These are phyloP conservation scores for Lordiphosa mommai DNA, from an alignment of 1,140 invertebrate genomes.

Conservation along the genomic window DNA sequence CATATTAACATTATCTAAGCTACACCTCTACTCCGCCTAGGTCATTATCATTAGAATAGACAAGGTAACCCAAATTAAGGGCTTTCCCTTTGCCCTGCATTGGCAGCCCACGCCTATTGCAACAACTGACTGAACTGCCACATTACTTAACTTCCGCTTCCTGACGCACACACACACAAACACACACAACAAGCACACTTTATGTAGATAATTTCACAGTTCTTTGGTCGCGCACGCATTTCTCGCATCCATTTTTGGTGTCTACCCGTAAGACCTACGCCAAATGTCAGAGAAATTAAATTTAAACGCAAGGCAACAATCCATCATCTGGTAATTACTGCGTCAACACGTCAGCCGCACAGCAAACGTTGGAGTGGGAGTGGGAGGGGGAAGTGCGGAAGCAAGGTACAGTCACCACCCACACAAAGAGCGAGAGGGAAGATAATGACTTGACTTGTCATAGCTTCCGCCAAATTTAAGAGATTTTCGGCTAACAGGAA, in stretches of 20 bases:
- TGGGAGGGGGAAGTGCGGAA: constrained; percentile 5
- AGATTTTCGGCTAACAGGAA: constrained; percentile 50
- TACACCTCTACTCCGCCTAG: constrained; percentile 7
- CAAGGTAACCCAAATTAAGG: constrained; percentile 40
- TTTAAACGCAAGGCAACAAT: constrained; percentile 77
- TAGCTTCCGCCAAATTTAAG: constrained; percentile 66
- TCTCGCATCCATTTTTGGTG: constrained; percentile 62
- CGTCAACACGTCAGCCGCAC: constrained; percentile 70
- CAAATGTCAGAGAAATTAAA: constrained; percentile 76
- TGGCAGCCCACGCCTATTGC: constrained; percentile 27
- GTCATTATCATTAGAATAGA: constrained; percentile 43
- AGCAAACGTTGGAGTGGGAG: constrained; percentile 3
- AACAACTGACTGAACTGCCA: constrained; percentile 64
- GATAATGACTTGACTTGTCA: constrained; percentile 77
- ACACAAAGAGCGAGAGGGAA: constrained; percentile 20
- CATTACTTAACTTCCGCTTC: constrained; percentile 76
- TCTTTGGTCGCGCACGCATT: constrained; percentile 70
- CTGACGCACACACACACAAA: constrained; percentile 39
- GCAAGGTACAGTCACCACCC: constrained; percentile 8
- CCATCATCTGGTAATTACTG: constrained; percentile 77
- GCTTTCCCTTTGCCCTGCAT: too few species aligned
- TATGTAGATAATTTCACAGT: constrained; percentile 73
- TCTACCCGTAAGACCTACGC: constrained; percentile 56
- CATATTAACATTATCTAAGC: constrained; percentile 27
- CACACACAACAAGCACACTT: constrained; percentile 6